phyloP scores from a whole-genome alignment of 92 coral and sea anemone genomes.

The Isaurus tuberculatus region DNA sequence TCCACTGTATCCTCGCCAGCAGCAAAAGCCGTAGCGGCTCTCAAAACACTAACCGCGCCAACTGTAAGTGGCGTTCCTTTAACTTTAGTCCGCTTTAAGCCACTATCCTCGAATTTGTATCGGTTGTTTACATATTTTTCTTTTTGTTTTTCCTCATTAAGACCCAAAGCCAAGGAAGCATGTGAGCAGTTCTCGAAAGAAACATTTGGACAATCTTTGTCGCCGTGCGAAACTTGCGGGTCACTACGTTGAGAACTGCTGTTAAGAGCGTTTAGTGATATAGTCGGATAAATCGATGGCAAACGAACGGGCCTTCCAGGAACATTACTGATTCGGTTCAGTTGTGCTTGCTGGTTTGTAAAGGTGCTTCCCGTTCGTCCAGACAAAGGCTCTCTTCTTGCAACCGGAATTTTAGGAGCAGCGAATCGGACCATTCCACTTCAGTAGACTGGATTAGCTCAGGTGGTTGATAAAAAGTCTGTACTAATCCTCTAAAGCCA shows the following conservation, averaged over 20 bases:
- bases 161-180: not conserved
- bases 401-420: conserved; percentile 26
- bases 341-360: conserved; percentile 23
- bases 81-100: conserved; percentile 38
- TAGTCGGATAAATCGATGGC: conserved; percentile 83
- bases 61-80: conserved; percentile 78
- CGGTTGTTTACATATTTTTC: conserved; percentile 23
- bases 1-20: conserved; percentile 75
- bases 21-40: conserved; percentile 82
- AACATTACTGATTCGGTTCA: conserved; percentile 54
- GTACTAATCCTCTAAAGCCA: not conserved
- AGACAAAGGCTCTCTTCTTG: not conserved
- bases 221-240: not conserved
- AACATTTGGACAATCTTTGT: not conserved
- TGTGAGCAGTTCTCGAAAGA: conserved; percentile 27
- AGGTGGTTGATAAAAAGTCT: not conserved
- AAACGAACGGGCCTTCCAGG: conserved; percentile 65
- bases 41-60: conserved; percentile 76
- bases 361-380: conserved; percentile 44
- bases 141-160: conserved; percentile 11
- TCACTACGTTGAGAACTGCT: conserved; percentile 24
- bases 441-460: not conserved
- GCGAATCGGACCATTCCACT: conserved; percentile 28
- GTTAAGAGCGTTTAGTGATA: conserved; percentile 72
- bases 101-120: not conserved